A percentile compares a stretch with the other conserved stretches of the same genome.
Conservation (phyloP, 1,140 invertebrate genomes). For the Ceratina australensis region DNA sequence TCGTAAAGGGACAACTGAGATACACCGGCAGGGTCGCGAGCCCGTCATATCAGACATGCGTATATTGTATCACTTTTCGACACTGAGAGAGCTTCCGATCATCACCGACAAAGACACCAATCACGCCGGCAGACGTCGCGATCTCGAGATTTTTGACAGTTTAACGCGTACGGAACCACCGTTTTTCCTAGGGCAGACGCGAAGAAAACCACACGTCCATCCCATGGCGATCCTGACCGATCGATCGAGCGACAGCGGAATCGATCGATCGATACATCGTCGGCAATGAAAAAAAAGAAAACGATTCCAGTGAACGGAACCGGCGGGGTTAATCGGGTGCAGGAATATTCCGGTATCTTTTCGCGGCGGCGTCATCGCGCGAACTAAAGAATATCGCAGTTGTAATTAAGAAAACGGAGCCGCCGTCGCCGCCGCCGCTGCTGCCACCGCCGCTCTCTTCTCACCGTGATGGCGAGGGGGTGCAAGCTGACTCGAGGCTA, state of each 20-base stretch:
- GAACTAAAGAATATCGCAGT: slow-evolving; percentile 79
- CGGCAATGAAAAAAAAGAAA: neutral
- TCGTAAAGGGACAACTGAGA: too few relatives aligned
- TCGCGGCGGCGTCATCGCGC: slow-evolving; percentile 78
- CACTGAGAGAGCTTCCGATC: slow-evolving; percentile 3
- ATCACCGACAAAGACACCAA: neutral
- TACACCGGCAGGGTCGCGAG: too few relatives aligned
- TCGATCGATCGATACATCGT: slow-evolving; percentile 29
- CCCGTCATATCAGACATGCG: slow-evolving; percentile 15
- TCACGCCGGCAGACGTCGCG: neutral
- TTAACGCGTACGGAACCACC: neutral
- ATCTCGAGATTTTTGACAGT: too few relatives aligned
- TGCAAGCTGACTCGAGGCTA: slow-evolving; percentile 12
- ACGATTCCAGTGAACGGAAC: neutral
- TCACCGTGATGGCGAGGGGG: slow-evolving; percentile 39
- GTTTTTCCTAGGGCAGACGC: neutral
- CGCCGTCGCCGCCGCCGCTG: slow-evolving; percentile 58
- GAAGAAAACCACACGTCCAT: neutral
- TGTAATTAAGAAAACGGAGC: slow-evolving; percentile 80
- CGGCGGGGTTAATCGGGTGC: slow-evolving; percentile 53
- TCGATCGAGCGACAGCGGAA: too few relatives aligned
- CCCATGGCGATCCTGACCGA: neutral
- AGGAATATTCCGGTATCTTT: slow-evolving; percentile 73
- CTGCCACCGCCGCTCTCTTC: slow-evolving; percentile 43
- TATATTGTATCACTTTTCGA: slow-evolving; percentile 18